Evolutionary conservation across 2,888 invertebrate genomes (phyloP), one percentile per base, ranked within the genome.

Genomic region (Caenorhabditis japonica): DNA sequence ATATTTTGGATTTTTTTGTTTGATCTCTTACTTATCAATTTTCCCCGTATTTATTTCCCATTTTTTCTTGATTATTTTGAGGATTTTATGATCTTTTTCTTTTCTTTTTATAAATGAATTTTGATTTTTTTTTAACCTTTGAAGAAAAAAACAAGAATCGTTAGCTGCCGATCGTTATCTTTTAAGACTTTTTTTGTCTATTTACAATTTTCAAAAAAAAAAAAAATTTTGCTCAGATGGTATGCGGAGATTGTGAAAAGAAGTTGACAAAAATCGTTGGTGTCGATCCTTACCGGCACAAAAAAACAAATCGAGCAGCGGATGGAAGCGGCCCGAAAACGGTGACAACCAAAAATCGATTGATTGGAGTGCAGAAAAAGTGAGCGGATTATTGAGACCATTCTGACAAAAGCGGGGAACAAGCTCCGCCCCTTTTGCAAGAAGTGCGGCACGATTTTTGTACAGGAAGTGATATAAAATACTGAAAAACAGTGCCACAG

Each of bases 201-300:
- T 25, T 10, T 3, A 5, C 13, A 25, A 27, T 46, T 46, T 27
- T 23, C 30, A 30, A 30, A 30, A 30, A 30, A 30, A 7, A 5
- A 30, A 30, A 7, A 30, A 39, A 8, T 39, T 39, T 39, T 13
- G 5, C 8, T 21, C 52, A 27, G 21, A 72, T 74, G 73, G 73
- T 74, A 1, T 74, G 73, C 25, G 68, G 61, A 33, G 68, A 74
- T 13, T 74, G 73, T 43, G 78, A 82, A 33, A 82, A 80, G 59
- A 83, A 83, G 47, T 61, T 83, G 34, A 75, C 76, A 12, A 81
- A 93, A 88, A 93, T 97, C 0, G 94, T 94, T 39, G 96, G 97
- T 0, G 97, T 97, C 0, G 97, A 97, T 90, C 94, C 95, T 4
- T 97, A 97, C 96, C 95, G 96, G 89, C 91, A 92, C 43, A 96